Evolutionary conservation across 2,888 invertebrate genomes (phyloP), one percentile per base, ranked within the genome.

Genomic region (Sesia bembeciformis): DNA sequence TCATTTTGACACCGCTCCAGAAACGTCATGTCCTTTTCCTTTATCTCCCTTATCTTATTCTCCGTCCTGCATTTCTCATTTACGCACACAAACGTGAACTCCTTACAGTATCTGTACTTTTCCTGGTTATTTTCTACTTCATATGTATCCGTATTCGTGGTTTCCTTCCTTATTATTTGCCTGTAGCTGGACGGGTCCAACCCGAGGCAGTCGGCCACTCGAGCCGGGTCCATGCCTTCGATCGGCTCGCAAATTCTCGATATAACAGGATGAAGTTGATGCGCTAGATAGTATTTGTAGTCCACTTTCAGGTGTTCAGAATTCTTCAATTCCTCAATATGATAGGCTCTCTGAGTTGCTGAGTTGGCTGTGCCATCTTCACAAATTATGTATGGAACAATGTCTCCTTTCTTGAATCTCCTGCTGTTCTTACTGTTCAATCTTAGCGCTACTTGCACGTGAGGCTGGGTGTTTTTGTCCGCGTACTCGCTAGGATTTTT

Each of bases 211-310:
- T 96, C 94, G 0, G 99, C 99, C 58, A 99, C 93, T 60, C 95
- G 92, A 53, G 95, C 95, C 3, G 96, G 93, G 84, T 98, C 98
- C 61, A 96, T 95, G 6, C 97, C 98, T 62, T 98, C 97, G 51
- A 99, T 95, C 0, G 98, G 98, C 62, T 98, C 98, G 74, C 97
- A 97, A 72, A 99, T 93, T 62, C 99, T 92, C 40, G 96, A 94
- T 58, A 99, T 94, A 0, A 99, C 98, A 0, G 99, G 99, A 79
- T 98, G 98, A 50, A 99, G 92, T 88, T 99, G 99, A 72, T 97
- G 95, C 0, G 96, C 92, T 62, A 99, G 88, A 84, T 99, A 99
- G 83, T 99, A 99, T 62, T 94, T 92, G 3, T 92, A 91, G 79
- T 99, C 99, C 3, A 96, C 90, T 77, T 94, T 94, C 1, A 97